phyloP scores from a whole-genome alignment of 2,888 invertebrate genomes.

The Drosophila paranaensis region DNA sequence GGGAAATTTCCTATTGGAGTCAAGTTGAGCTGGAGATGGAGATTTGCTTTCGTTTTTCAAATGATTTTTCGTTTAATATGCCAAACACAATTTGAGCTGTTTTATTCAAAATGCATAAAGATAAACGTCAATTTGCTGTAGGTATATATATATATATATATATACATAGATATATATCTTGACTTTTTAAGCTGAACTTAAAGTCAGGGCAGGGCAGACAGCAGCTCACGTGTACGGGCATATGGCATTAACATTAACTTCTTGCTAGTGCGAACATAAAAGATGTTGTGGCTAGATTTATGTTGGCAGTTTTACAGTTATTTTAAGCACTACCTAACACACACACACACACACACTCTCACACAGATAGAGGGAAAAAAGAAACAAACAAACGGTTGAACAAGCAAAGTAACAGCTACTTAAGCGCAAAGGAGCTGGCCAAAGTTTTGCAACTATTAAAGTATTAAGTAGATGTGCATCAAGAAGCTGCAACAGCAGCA shows the following conservation, averaged over 20 bases:
- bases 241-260: slow-evolving; percentile 64
- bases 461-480: slow-evolving; percentile 80
- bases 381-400: slow-evolving; percentile 40
- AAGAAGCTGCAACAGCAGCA: slow-evolving; percentile 44
- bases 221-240: slow-evolving; percentile 42
- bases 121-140: slow-evolving; percentile 61
- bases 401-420: slow-evolving; percentile 71
- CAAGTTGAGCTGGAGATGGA: slow-evolving; percentile 14
- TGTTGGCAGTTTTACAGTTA: slow-evolving; percentile 81
- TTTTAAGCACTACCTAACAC: slow-evolving; percentile 65
- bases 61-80: slow-evolving; percentile 66
- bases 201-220: slow-evolving; percentile 6
- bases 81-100: slow-evolving; percentile 76
- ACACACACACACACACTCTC: slow-evolving; percentile 2
- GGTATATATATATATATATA: slow-evolving; percentile 3
- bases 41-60: slow-evolving; percentile 70
- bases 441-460: slow-evolving; percentile 83
- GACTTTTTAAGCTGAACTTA: slow-evolving; percentile 61
- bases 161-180: slow-evolving; percentile 21
- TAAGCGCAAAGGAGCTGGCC: slow-evolving; percentile 58
- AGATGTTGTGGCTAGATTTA: slow-evolving; percentile 79
- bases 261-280: slow-evolving; percentile 67
- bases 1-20: slow-evolving; percentile 1
- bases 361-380: slow-evolving; percentile 10
- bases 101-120: slow-evolving; percentile 72